phyloP scores from a whole-genome alignment of 2,888 invertebrate genomes.

The Myathropa florea region DNA sequence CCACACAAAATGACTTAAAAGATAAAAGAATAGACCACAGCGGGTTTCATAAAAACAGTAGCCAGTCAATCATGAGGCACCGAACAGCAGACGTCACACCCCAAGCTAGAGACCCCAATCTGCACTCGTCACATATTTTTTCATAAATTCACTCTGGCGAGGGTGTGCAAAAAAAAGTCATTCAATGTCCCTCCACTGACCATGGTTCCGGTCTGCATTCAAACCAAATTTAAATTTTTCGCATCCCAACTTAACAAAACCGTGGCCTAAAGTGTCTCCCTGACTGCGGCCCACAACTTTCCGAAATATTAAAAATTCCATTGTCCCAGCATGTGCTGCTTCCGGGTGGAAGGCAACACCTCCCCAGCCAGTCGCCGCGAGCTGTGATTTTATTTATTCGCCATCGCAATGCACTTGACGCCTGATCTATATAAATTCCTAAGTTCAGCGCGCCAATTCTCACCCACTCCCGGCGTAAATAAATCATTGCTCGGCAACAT shows the following conservation, averaged over 20 bases:
- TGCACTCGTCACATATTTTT: neutral
- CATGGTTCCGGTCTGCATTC: neutral
- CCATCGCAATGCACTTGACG: conserved; percentile 42
- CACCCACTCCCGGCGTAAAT: conserved; percentile 2
- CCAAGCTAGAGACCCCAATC: neutral
- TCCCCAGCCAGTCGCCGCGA: neutral
- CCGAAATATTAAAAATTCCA: conserved; percentile 43
- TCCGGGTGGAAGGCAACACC: conserved; percentile 30
- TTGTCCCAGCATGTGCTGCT: conserved; percentile 51
- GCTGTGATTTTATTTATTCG: conserved; percentile 50
- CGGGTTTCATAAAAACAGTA: no score
- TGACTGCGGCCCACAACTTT: conserved; percentile 1
- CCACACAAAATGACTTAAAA: no score
- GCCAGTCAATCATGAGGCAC: no score
- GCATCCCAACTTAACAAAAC: neutral
- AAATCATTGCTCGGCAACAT: conserved; percentile 47
- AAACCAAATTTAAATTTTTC: conserved; percentile 2
- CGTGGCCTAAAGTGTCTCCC: no score
- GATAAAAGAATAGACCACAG: no score
- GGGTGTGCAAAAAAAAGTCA: neutral
- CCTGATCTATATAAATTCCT: conserved; percentile 54
- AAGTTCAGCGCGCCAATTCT: conserved; percentile 34
- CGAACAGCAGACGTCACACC: no score
- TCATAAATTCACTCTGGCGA: neutral
- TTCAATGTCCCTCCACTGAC: neutral